These are phyloP conservation scores for Amblyteles armatorius DNA, from an alignment of 2,888 invertebrate species.

Conservation along the genomic window DNA sequence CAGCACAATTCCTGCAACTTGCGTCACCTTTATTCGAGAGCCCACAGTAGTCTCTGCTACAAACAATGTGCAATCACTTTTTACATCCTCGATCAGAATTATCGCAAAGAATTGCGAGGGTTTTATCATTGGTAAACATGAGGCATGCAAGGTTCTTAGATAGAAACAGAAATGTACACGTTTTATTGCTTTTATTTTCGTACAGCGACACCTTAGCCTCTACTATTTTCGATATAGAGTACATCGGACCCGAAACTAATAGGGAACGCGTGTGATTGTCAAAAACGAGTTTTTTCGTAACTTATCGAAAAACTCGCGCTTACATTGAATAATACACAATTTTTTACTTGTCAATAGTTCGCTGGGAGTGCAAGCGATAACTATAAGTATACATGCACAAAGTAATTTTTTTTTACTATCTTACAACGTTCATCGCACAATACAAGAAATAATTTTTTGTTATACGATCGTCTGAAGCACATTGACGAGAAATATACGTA, in stretches of 20 bases:
- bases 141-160: too few species aligned
- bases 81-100: too few species aligned
- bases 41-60: too few species aligned
- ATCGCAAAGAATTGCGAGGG: too few species aligned
- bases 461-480: neutral
- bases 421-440: neutral
- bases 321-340: neutral
- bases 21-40: too few species aligned
- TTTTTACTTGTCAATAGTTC: neutral
- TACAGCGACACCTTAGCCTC: conserved; percentile 49
- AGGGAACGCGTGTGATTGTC: conserved; percentile 1
- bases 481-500: neutral
- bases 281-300: neutral
- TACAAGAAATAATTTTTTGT: neutral
- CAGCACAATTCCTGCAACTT: too few species aligned
- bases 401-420: neutral
- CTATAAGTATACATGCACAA: neutral
- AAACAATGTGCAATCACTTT: too few species aligned
- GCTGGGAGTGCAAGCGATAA: neutral
- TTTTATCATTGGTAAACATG: too few species aligned
- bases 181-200: conserved; percentile 62
- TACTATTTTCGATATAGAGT: neutral
- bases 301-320: neutral
- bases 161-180: neutral
- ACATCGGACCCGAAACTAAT: neutral